A percentile compares a stretch with the other conserved stretches of the same genome.
Conservation (phyloP, 1,140 invertebrate genomes). For the Archegozetes longisetosus region DNA sequence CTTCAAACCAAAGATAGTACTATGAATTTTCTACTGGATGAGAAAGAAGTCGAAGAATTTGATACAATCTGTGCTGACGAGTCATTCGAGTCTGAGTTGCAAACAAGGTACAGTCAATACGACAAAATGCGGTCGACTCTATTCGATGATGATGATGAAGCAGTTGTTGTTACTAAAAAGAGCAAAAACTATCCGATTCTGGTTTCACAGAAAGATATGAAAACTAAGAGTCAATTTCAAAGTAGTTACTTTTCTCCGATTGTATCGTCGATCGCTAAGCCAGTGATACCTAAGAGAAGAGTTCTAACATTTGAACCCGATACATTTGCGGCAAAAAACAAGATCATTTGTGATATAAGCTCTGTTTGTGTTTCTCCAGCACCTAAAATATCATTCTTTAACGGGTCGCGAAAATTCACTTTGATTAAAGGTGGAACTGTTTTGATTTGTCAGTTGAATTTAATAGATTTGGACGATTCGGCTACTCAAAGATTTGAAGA, state of each 20-base stretch:
- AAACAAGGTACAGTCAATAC: not conserved
- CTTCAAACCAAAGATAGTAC: not conserved
- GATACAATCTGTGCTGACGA: not conserved
- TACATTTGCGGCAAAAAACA: not conserved
- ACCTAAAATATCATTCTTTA: conserved; percentile 15
- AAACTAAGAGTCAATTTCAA: too few relatives aligned
- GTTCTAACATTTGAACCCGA: conserved; percentile 10
- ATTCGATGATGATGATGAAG: conserved; percentile 9
- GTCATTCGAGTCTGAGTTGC: not conserved
- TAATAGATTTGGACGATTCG: conserved; percentile 4
- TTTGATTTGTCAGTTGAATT: conserved; percentile 6
- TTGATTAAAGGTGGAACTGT: conserved; percentile 4
- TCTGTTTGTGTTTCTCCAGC: not conserved
- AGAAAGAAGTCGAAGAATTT: not conserved
- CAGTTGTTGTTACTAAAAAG: not conserved
- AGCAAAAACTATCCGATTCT: not conserved
- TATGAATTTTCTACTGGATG: not conserved
- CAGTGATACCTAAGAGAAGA: conserved; percentile 2
- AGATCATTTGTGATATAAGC: conserved; percentile 3
- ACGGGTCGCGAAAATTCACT: conserved; percentile 11
- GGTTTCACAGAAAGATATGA: not conserved
- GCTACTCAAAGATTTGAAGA: not conserved
- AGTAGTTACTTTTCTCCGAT: not conserved
- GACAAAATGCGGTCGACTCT: conserved; percentile 15
- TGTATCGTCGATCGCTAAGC: not conserved